Base-by-base conservation (phyloP, 2,888 invertebrate genomes). In the Himalopsyche japonica region DNA sequence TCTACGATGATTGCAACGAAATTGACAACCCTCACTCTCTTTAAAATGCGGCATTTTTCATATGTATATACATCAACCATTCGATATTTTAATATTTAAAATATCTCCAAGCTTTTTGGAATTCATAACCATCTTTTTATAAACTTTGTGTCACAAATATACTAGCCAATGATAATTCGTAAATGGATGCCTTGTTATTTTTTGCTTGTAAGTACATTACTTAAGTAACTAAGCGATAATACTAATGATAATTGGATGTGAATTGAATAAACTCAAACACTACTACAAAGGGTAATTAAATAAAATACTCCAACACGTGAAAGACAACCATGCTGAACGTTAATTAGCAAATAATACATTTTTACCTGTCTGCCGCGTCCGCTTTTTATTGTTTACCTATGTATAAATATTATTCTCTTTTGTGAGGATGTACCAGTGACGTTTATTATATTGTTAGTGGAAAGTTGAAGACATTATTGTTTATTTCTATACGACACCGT, bases 281-380 rank as follows among this genome's bases (percentile, higher is more conserved):
- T 70, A 70, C 70, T 70, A 30, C 27, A 27, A 8, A 27, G 15
- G 24, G 70, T 70, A 70, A 70, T 70, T 70, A 70, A 70, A 70
- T 70, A 70, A 70, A 70, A 70, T 70, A 70, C 70, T 70, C 70
- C 70, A 30, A 70, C 70, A 70, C 70, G 70, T 70, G 70, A 70
- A 27, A 70, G 70, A 70, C 70, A 70, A 70, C 70, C 27, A 70
- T 70, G 70, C 30, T 70, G 70, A 70, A 70, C 70, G 70, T 70
- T 70, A 70, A 70, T 70, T 70, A 70, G 70, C 70, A 70, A 70
- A 70, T 70, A 70, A 70, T 70, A 70, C 70, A 70, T 70, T 70
- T 70, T 70, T 70, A 70, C 70, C 70, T 70, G 24, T 70, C 70
- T 27, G 30, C 70, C 70, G 70, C 70, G 30, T 70, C 70, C 70